phyloP scores from a whole-genome alignment of 2,113 vertebrate species.

The Ictalurus punctatus region DNA sequence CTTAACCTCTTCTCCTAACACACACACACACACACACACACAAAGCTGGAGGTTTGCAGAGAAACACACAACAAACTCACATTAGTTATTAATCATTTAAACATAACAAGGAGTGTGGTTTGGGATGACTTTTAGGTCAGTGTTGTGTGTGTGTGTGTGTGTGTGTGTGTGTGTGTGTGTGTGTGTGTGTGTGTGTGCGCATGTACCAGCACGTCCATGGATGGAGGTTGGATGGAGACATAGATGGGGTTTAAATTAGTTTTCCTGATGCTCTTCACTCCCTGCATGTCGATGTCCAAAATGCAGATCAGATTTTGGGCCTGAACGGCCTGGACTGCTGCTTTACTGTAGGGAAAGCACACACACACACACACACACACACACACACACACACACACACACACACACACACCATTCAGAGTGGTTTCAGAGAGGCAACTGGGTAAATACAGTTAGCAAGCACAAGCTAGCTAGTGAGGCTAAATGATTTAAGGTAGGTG shows the following conservation, averaged over 20 bases:
- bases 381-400: not conserved
- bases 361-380: not conserved
- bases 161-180: constrained; percentile 21
- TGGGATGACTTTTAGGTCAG: not conserved
- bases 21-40: constrained; percentile 9
- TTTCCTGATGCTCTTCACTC: constrained; percentile 89
- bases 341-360: constrained; percentile 75
- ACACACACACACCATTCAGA: not conserved
- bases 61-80: not conserved
- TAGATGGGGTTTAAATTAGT: constrained; percentile 89
- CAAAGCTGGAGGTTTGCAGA: not conserved
- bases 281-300: constrained; percentile 95
- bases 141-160: not conserved
- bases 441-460: too few species aligned
- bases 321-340: constrained; percentile 84
- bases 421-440: not conserved
- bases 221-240: constrained; percentile 89
- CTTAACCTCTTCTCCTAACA: constrained; percentile 85
- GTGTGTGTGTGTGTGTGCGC: not conserved
- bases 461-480: too few species aligned
- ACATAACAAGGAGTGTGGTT: not conserved
- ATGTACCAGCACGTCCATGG: constrained; percentile 81
- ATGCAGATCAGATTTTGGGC: constrained; percentile 93
- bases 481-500: too few species aligned
- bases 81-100: not conserved